phyloP scores from a whole-genome alignment of 2,113 vertebrate genomes.

The Rhadina sibilatrix region DNA sequence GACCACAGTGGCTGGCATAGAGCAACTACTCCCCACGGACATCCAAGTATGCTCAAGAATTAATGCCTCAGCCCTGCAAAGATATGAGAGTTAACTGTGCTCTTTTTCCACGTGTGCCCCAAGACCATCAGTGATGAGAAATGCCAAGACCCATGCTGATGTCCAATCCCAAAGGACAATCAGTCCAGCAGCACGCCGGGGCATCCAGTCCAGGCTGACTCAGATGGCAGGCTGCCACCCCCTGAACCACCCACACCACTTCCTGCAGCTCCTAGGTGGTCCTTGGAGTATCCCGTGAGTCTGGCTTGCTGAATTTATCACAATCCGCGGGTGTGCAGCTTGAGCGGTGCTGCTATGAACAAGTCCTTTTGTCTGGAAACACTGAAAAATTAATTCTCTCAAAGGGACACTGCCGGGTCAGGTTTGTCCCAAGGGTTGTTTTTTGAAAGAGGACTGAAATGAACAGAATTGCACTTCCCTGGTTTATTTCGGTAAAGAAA shows the following conservation, averaged over 20 bases:
- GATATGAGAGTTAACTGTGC: neutral
- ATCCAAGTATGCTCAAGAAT: neutral
- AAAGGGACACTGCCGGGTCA: neutral
- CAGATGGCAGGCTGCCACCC: constrained; percentile 2
- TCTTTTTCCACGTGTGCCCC: neutral
- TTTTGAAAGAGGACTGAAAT: neutral
- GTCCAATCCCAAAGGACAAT: accelerated
- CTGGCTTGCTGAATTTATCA: neutral
- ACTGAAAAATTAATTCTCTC: neutral
- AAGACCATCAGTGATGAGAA: neutral
- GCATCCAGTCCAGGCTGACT: neutral
- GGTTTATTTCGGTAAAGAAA: neutral
- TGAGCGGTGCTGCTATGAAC: neutral
- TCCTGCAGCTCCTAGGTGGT: constrained; percentile 38
- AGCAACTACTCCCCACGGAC: neutral
- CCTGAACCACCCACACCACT: constrained; percentile 2
- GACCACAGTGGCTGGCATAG: neutral
- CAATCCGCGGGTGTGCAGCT: neutral
- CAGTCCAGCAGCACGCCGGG: neutral
- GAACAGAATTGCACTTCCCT: neutral
- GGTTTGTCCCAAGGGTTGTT: neutral
- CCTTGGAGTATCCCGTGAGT: neutral
- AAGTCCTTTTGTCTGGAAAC: neutral
- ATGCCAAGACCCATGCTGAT: neutral
- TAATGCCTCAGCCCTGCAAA: neutral